Evolutionary conservation across 2,888 invertebrate genomes (phyloP).

Genomic region (Tenodera sinensis): DNA sequence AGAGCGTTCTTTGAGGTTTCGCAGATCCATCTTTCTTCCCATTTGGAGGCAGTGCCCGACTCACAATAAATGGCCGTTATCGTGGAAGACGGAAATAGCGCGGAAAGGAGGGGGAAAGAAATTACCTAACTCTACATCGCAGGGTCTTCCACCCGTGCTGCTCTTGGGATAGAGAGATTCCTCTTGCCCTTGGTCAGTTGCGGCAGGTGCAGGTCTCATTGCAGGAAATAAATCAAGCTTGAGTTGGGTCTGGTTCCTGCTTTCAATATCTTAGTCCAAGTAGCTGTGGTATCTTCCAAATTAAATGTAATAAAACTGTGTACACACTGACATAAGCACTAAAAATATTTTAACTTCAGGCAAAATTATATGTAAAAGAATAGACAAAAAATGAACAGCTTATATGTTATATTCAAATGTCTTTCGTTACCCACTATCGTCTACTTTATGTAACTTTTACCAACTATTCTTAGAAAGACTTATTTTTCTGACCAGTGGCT

Average conservation of each 20-base stretch:
- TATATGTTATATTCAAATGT: no score
- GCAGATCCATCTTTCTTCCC: neutral
- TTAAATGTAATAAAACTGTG: no score
- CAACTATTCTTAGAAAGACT: no score
- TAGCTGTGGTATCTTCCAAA: no score
- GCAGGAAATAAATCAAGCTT: neutral
- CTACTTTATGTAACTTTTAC: no score
- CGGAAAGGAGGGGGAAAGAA: neutral
- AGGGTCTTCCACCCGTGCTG: neutral
- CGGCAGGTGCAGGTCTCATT: neutral
- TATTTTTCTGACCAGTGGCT: no score
- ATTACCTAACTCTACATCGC: neutral
- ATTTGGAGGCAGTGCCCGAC: neutral
- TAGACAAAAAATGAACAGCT: no score
- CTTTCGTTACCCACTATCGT: no score
- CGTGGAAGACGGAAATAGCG: neutral
- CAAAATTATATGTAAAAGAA: no score
- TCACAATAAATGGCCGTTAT: neutral
- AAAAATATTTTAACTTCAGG: no score
- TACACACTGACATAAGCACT: no score
- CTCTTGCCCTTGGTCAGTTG: neutral
- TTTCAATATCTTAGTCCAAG: no score
- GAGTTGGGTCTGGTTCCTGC: neutral
- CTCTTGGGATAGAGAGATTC: neutral
- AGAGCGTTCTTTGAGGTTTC: neutral